Evolutionary conservation across 2,797 vertebrate species (phyloP), one percentile per base, ranked within the genome.

Genomic region (Diplodus sargus): DNA sequence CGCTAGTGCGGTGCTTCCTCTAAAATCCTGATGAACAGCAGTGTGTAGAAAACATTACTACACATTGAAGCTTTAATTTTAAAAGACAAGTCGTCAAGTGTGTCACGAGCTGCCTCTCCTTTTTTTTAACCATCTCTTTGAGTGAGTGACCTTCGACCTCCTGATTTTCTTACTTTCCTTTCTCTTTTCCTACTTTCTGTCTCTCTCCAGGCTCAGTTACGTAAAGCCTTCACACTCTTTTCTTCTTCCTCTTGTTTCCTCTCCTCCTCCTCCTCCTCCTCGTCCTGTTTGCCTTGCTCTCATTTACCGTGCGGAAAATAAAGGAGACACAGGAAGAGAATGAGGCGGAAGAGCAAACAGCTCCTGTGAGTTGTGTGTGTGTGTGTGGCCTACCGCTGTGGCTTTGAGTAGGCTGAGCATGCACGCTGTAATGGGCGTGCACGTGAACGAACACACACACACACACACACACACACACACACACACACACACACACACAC

Each of bases 321-420:
- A 84, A 84, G 77, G 69, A 84, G 66, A 56, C 62, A 28, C 70
- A 66, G 79, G 76, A 81, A 84, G 82, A 84, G 67, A 74, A 78
- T 52, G 75, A 86, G 82, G 66, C 78, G 30, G 66, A 80, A 85
- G 69, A 85, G 77, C 74, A 82, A 85, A 80, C 45, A 18, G 60
- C 78, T 80, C 51, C 62, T 80, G 70, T 73, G 61, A 76, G 70
- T 39, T 65, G 76, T 66, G 51, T 70, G n/a, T 58, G 56, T 47
- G 66, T 48, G 67, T 68, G 66, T 78, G 25, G 25, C 25, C 25
- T 25, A 25, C 23, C 4, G 20, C 34, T 34, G 53, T 64, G 58
- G 61, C 48, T 79, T 66, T 77, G 65, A 78, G 66, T 49, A 13
- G 71, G 79, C 42, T 0, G 34, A 74, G 64, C 51, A 57, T 13